These are phyloP conservation scores for Strigamia crassipes DNA, from an alignment of 2,888 invertebrate genomes.

Conservation along the genomic window DNA sequence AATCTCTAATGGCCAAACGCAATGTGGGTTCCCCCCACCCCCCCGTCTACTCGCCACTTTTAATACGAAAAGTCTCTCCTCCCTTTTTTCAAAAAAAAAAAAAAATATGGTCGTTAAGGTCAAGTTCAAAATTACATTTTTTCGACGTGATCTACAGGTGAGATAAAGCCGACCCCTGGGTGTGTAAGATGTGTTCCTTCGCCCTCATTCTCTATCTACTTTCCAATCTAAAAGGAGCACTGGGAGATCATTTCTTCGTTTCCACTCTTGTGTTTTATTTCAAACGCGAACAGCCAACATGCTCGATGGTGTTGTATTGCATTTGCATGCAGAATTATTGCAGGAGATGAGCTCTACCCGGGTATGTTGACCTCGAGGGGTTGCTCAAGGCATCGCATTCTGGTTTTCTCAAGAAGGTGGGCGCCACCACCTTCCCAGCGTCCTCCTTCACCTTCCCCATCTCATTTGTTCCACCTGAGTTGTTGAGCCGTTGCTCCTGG, in stretches of 20 bases:
- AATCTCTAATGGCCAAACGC: not conserved
- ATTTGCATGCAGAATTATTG: slow-evolving; percentile 27
- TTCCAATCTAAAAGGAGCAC: not conserved
- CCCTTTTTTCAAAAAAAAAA: not conserved
- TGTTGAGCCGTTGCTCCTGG: slow-evolving; percentile 14
- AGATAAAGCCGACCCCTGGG: slow-evolving; percentile 25
- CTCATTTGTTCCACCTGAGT: slow-evolving; percentile 34
- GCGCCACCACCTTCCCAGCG: slow-evolving; percentile 10
- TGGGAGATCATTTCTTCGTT: not conserved
- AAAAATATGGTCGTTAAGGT: slow-evolving; percentile 27
- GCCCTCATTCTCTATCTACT: not conserved
- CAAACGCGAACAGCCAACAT: slow-evolving; percentile 7
- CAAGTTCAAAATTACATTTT: slow-evolving; percentile 29
- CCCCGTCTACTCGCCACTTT: not conserved
- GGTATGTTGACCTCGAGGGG: slow-evolving; percentile 23
- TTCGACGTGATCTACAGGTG: slow-evolving; percentile 16
- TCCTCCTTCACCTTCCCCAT: slow-evolving; percentile 30
- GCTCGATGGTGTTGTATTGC: not conserved
- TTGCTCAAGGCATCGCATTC: slow-evolving; percentile 25
- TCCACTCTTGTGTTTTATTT: slow-evolving; percentile 17
- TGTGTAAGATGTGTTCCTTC: not conserved
- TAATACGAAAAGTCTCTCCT: not conserved
- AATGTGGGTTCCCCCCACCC: not conserved
- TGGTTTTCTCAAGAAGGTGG: slow-evolving; percentile 31
- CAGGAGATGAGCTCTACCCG: slow-evolving; percentile 10